These are phyloP conservation scores for Saccostrea echinata DNA, from an alignment of 1,140 invertebrate genomes.

Conservation along the genomic window DNA sequence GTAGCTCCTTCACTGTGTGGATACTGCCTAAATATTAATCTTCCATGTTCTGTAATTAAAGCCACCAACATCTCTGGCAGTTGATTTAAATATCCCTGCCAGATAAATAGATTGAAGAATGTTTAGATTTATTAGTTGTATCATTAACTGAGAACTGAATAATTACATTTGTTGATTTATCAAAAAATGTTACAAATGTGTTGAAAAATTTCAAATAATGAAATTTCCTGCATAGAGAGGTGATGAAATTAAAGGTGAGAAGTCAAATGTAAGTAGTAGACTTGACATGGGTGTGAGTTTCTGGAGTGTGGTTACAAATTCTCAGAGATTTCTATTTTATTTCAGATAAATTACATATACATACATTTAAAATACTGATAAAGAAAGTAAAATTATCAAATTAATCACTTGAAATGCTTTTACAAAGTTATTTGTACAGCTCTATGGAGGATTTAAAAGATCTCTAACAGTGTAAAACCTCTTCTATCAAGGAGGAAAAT, in stretches of 20 bases:
- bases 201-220: background rate
- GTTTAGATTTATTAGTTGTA: background rate
- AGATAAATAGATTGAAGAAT: background rate
- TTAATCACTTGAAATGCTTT: no score
- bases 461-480: no score
- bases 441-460: no score
- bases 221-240: background rate
- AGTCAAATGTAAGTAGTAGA: background rate
- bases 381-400: no score
- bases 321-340: background rate
- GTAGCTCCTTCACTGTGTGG: slow-evolving; percentile 1
- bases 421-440: no score
- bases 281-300: background rate
- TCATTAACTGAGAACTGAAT: background rate
- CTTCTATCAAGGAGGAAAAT: no score
- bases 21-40: background rate
- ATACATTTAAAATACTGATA: background rate
- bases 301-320: background rate
- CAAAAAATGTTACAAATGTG: background rate
- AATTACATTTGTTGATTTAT: no score
- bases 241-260: background rate
- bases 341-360: background rate
- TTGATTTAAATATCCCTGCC: background rate
- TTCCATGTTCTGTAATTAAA: background rate
- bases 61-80: background rate